Base-by-base conservation (phyloP, 2,113 vertebrate species). In the Aphyosemion australe region DNA sequence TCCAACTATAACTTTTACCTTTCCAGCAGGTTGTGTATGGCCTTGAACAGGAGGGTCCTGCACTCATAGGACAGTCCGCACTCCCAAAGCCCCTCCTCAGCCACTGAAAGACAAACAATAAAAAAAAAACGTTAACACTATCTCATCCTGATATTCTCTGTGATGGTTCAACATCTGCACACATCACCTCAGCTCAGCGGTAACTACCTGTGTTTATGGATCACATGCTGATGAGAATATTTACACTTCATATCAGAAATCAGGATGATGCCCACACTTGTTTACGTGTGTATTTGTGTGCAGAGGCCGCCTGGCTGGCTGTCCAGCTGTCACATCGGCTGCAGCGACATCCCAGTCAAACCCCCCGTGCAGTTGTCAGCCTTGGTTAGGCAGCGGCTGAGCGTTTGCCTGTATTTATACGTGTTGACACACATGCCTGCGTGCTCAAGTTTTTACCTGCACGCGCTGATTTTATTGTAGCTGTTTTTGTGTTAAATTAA, bases 51-150 rank as follows among this genome's bases (percentile, higher is more conserved):
- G 72, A 99, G 94, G 12, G 97, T 99, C 86, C 97, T 90, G 85
- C 97, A 99, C 91, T 99, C 97, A 54, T 99, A 99, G 65, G 97
- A 97, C 88, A 98, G 95, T 50, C 96, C 97, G 69, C 97, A 98
- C 91, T 98, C 97, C 96, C 97, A 98, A 5, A 97, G 87, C 72
- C 97, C 97, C 89, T 98, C 97, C 84, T 99, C 97, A 59, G 95
- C 93, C 93, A 97, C 96, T 99, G 92, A 85, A 91, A 90, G 41
- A 80, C 2, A 64, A 37, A 63, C 7, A 55, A 53, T 54, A n/a
- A 37, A 7, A 18, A n/a, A 39, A 39, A 2, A 37, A 37, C 34
- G 16, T 34, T 37, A 37, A 12, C 10, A 18, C n/a, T 19, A 14
- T 9, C n/a, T 8, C 5, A 55, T 7, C 5, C 1, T 19, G 13